A percentile compares a stretch with the other conserved stretches of the same genome.
Evolutionary conservation across 1,140 invertebrate species (phyloP).

Genomic region (Eupeodes corollae): DNA sequence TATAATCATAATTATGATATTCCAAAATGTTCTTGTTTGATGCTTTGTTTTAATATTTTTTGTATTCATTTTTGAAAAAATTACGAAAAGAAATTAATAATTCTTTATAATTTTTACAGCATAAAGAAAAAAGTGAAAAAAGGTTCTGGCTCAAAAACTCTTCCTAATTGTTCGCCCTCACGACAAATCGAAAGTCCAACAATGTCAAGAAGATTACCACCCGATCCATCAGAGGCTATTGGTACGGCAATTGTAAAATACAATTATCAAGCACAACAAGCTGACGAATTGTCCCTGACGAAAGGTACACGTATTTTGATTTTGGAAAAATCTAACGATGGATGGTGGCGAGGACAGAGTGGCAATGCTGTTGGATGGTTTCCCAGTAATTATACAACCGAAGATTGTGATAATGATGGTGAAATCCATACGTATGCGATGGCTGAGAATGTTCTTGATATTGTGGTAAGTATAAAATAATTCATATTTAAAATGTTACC

Average conservation of each 20-base stretch:
- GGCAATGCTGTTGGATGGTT: slow-evolving; percentile 81
- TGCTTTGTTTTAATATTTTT: slow-evolving; percentile 9
- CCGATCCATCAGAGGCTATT: slow-evolving; percentile 78
- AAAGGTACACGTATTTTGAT: slow-evolving; percentile 89
- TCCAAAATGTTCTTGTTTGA: neutral
- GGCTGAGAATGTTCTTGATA: slow-evolving; percentile 86
- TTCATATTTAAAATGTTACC: too few species aligned
- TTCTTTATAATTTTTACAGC: slow-evolving; percentile 41
- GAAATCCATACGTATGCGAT: slow-evolving; percentile 82
- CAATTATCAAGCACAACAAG: slow-evolving; percentile 94
- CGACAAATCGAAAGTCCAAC: slow-evolving; percentile 65
- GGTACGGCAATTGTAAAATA: slow-evolving; percentile 92
- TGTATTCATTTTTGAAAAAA: neutral
- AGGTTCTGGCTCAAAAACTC: slow-evolving; percentile 69
- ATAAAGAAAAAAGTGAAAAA: slow-evolving; percentile 91
- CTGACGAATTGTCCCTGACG: slow-evolving; percentile 87
- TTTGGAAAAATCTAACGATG: slow-evolving; percentile 96
- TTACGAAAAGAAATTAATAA: neutral
- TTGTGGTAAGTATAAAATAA: slow-evolving; percentile 54
- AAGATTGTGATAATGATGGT: slow-evolving; percentile 77
- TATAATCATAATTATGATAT: neutral
- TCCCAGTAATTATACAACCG: slow-evolving; percentile 92
- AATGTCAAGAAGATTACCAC: slow-evolving; percentile 57
- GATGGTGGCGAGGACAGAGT: slow-evolving; percentile 97
- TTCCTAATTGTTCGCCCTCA: slow-evolving; percentile 72